phyloP scores from a whole-genome alignment of 2,113 vertebrate species.

The Larimichthys crocea region DNA sequence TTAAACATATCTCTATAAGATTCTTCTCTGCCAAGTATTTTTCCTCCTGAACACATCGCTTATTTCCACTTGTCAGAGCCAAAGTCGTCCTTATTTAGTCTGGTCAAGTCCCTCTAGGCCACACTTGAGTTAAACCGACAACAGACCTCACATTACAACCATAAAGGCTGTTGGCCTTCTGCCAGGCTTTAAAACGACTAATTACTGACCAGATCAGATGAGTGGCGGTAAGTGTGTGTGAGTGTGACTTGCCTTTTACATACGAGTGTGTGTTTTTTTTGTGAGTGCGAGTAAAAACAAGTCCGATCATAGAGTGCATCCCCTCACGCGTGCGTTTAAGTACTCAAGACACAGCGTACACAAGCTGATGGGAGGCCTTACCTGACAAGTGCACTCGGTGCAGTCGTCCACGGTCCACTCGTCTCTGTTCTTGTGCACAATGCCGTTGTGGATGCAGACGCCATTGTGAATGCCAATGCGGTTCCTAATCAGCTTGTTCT shows the following conservation, averaged over 20 bases:
- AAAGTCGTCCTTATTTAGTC: conserved; percentile 66
- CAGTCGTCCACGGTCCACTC: conserved; percentile 98
- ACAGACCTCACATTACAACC: conserved; percentile 68
- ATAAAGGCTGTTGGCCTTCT: conserved; percentile 49
- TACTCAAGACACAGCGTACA: not conserved
- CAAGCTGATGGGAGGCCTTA: conserved; percentile 37
- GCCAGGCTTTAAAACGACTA: conserved; percentile 64
- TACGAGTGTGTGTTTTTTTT: conserved; percentile 2
- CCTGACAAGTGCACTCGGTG: conserved; percentile 95
- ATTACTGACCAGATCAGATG: conserved; percentile 72
- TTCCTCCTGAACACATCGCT: conserved; percentile 15
- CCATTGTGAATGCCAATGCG: conserved; percentile 85
- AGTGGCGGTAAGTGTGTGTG: conserved; percentile 35
- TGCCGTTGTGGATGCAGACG: conserved; percentile 94
- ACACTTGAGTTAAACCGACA: conserved; percentile 58
- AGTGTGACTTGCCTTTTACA: not conserved
- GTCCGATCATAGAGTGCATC: not conserved
- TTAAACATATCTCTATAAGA: conserved; percentile 3
- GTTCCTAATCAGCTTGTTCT: conserved; percentile 87
- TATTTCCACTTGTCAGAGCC: conserved; percentile 48
- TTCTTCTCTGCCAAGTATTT: conserved; percentile 33
- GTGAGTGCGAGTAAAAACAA: conserved; percentile 17
- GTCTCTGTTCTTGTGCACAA: conserved; percentile 90
- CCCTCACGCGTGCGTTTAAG: conserved; percentile 21
- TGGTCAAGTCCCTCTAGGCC: conserved; percentile 40